These are phyloP conservation scores for Drosophila insularis DNA, from an alignment of 1,140 invertebrate genomes.

Conservation along the genomic window DNA sequence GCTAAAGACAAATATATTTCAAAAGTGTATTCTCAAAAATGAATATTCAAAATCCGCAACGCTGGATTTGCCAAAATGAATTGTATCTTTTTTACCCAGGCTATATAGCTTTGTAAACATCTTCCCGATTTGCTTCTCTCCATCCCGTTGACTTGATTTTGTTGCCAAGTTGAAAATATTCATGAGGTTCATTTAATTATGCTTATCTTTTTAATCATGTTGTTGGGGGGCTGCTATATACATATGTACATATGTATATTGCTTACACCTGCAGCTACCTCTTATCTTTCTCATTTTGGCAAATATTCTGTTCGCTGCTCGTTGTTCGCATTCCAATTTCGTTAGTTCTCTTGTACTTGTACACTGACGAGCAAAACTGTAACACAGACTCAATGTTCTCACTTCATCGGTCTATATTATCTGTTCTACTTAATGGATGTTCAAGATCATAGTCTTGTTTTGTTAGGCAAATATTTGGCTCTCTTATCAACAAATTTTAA, in stretches of 20 bases:
- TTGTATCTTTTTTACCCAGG: background rate
- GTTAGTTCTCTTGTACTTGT: conserved; percentile 2
- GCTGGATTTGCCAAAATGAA: conserved; percentile 2
- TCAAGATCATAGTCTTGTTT: too few relatives aligned
- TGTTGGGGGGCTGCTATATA: background rate
- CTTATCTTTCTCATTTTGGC: conserved; percentile 4
- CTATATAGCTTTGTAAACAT: too few relatives aligned
- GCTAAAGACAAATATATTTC: too few relatives aligned
- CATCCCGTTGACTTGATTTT: background rate
- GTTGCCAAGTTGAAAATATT: background rate
- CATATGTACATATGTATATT: background rate
- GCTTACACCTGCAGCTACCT: conserved; percentile 1
- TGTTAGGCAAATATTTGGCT: too few relatives aligned
- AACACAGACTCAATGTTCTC: too few relatives aligned
- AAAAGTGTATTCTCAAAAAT: too few relatives aligned
- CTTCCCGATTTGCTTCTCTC: background rate
- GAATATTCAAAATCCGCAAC: too few relatives aligned
- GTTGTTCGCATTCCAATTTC: background rate
- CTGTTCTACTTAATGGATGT: too few relatives aligned
- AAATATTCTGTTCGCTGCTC: background rate
- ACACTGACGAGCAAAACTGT: too few relatives aligned
- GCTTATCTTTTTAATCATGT: conserved; percentile 9
- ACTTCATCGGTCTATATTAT: too few relatives aligned
- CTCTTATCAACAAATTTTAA: too few relatives aligned
- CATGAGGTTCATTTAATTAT: background rate